Conservation (phyloP, 2,797 vertebrate species). For the Myotis findleyi region DNA sequence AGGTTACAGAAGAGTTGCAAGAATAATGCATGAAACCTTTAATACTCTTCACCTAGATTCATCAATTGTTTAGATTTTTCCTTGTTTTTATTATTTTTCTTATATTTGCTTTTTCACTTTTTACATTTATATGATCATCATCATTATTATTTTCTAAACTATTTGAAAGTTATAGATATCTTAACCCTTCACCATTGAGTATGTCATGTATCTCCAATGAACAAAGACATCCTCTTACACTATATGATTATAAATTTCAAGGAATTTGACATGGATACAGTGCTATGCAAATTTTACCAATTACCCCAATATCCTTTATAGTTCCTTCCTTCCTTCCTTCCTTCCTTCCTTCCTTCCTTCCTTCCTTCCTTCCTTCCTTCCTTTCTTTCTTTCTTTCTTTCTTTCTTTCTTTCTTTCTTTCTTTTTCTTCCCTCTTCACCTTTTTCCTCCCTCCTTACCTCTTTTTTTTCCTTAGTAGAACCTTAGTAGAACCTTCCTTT, state of each 20-base stretch:
- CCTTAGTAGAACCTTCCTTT: too few species aligned
- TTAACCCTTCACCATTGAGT: neutral
- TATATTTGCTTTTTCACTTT: conserved; percentile 12
- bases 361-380: too few species aligned
- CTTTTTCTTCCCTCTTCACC: neutral
- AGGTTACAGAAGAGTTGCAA: neutral
- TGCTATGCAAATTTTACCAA: neutral
- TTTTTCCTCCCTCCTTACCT: neutral
- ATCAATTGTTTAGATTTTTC: conserved; percentile 1
- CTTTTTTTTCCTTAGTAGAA: neutral
- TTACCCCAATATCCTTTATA: neutral
- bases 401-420: rapidly evolving
- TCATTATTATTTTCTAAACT: neutral
- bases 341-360: too few species aligned
- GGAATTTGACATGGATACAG: neutral
- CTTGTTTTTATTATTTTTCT: neutral
- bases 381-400: too few species aligned
- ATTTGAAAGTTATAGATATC: neutral
- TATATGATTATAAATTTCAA: neutral
- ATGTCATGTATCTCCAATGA: neutral
- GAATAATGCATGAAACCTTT: neutral
- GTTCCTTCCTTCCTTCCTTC: rapidly evolving
- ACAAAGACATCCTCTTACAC: neutral
- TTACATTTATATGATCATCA: neutral
- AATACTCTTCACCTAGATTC: neutral